These are phyloP conservation scores for Cuculus canorus DNA, from an alignment of 2,797 vertebrate genomes.

Conservation along the genomic window DNA sequence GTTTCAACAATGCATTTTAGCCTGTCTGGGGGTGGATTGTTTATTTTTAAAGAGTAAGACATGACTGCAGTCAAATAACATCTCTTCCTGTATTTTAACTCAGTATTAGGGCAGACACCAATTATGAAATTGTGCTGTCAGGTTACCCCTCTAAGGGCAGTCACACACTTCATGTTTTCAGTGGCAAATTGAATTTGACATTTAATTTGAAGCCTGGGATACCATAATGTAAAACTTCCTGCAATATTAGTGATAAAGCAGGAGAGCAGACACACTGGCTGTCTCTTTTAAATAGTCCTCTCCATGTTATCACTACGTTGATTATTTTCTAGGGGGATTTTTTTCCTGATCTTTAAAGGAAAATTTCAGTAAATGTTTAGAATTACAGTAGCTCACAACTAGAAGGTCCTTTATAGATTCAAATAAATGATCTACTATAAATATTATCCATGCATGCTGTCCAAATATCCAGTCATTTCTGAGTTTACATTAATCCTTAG, in stretches of 20 bases:
- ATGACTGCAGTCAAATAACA: constrained; percentile 36
- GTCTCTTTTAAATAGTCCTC: neutral
- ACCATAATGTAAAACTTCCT: constrained; percentile 64
- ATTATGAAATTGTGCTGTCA: constrained; percentile 62
- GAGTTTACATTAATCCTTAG: neutral
- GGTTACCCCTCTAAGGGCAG: constrained; percentile 46
- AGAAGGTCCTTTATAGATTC: neutral
- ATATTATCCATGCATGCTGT: neutral
- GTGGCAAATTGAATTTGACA: constrained; percentile 77
- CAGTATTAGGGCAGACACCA: constrained; percentile 47
- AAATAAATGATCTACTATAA: neutral
- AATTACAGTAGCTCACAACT: neutral
- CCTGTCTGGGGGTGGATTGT: neutral
- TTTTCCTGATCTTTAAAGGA: constrained; percentile 6
- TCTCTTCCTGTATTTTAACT: constrained; percentile 42
- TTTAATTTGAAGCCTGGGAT: constrained; percentile 75
- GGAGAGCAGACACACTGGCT: neutral
- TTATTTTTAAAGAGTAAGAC: constrained; percentile 27
- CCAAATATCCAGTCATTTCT: neutral
- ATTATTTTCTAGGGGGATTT: neutral
- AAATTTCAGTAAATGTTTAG: neutral
- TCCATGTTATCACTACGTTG: neutral
- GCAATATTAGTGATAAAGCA: constrained; percentile 50
- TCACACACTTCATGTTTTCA: constrained; percentile 68
- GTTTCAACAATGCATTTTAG: neutral